phyloP scores from a whole-genome alignment of 2,888 invertebrate species.

The Catocala fraxini region DNA sequence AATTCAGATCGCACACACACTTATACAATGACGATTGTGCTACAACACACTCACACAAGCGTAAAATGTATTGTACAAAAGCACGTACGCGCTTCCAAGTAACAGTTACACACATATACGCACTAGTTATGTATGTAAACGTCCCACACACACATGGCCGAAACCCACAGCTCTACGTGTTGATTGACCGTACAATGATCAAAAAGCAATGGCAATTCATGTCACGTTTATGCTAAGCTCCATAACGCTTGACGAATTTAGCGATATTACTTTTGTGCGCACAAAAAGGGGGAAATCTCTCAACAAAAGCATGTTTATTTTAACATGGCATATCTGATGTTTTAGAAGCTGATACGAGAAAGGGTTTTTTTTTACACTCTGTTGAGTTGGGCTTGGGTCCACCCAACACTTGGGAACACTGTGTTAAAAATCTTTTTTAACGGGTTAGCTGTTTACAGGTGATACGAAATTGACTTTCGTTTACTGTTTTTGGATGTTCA shows the following conservation, averaged over 20 bases:
- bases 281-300: slow-evolving; percentile 25
- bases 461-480: background rate
- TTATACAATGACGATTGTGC: background rate
- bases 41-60: background rate
- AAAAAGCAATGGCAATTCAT: slow-evolving; percentile 42
- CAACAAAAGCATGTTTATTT: slow-evolving; percentile 35
- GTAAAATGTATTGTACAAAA: slow-evolving; percentile 1
- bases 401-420: no score
- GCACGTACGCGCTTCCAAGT: slow-evolving; percentile 9
- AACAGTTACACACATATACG: slow-evolving; percentile 4
- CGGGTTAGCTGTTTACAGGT: slow-evolving; percentile 5
- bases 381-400: slow-evolving; percentile 8
- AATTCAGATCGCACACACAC: slow-evolving; percentile 1
- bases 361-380: slow-evolving; percentile 23
- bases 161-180: slow-evolving; percentile 33
- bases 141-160: slow-evolving; percentile 4
- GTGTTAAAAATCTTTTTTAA: no score
- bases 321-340: slow-evolving; percentile 32
- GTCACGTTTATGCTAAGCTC: slow-evolving; percentile 49
- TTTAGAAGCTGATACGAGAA: slow-evolving; percentile 20
- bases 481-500: background rate
- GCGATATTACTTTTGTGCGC: slow-evolving; percentile 35
- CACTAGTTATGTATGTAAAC: slow-evolving; percentile 2
- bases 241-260: slow-evolving; percentile 53
- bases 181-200: slow-evolving; percentile 54